phyloP scores from a whole-genome alignment of 2,797 vertebrate species.

The Tokudaia tokunoshimensis region DNA sequence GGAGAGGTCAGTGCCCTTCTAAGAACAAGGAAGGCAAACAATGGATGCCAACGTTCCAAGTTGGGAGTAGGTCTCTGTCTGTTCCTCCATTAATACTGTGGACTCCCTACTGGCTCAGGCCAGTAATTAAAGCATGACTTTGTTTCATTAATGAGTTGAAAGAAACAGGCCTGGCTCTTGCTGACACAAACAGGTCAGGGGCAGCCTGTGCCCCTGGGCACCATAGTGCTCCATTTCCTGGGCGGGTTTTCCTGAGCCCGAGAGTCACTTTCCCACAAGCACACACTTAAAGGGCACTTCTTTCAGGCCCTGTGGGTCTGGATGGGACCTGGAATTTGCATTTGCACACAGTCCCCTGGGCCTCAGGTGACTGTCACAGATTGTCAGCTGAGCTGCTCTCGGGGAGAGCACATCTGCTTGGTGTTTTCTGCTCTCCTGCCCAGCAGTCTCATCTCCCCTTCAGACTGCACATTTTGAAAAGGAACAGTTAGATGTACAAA shows the following conservation, averaged over 20 bases:
- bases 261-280: slow-evolving; percentile 28
- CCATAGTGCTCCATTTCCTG: not conserved
- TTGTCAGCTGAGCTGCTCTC: not conserved
- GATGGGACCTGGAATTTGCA: not conserved
- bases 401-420: not conserved
- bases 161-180: slow-evolving; percentile 34
- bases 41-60: accelerated
- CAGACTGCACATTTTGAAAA: slow-evolving; percentile 36
- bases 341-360: not conserved
- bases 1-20: not conserved
- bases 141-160: slow-evolving; percentile 39
- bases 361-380: not conserved
- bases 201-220: not conserved
- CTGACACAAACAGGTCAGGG: slow-evolving; percentile 47
- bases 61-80: not conserved
- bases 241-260: not conserved
- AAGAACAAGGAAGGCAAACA: not conserved
- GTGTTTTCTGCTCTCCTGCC: not conserved
- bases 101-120: slow-evolving; percentile 25
- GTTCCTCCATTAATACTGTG: not conserved
- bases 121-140: slow-evolving; percentile 42
- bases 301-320: not conserved
- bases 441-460: not conserved
- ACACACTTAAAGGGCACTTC: not conserved
- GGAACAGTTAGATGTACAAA: not conserved